These are phyloP conservation scores for Rhynchomys soricoides DNA, from an alignment of 2,113 vertebrate species.

Conservation along the genomic window DNA sequence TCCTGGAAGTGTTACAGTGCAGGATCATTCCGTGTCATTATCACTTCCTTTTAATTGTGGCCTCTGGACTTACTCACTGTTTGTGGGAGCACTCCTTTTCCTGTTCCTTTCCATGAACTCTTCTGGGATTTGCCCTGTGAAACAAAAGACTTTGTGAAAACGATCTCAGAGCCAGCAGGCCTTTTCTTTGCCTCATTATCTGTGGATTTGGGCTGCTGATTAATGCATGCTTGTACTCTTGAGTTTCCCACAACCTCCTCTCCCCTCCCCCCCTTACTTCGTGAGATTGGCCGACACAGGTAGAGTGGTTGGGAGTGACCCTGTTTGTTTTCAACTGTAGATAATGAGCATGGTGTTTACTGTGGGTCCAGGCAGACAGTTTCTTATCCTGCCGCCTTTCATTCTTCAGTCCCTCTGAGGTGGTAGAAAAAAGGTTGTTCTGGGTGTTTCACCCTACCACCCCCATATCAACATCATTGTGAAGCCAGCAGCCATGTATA, in stretches of 20 bases:
- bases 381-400: neutral
- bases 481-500: neutral
- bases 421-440: neutral
- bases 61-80: slow-evolving; percentile 5
- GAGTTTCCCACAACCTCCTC: neutral
- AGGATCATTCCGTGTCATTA: slow-evolving; percentile 19
- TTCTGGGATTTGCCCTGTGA: slow-evolving; percentile 1
- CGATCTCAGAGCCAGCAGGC: neutral
- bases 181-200: slow-evolving; percentile 40
- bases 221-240: neutral
- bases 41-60: slow-evolving; percentile 63
- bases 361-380: neutral
- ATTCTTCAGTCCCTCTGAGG: neutral
- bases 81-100: neutral
- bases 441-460: neutral
- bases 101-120: neutral
- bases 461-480: neutral
- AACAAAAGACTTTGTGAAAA: slow-evolving; percentile 42
- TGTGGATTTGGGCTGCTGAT: slow-evolving; percentile 30
- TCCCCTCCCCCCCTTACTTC: neutral
- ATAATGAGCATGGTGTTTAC: neutral
- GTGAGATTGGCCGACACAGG: neutral
- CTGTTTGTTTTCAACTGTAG: neutral
- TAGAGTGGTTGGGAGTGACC: neutral
- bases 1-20: neutral